A percentile compares a stretch with the other conserved stretches of the same genome.
These are phyloP conservation scores for Eristalis tenax DNA, from an alignment of 2,888 invertebrate genomes.

Conservation along the genomic window DNA sequence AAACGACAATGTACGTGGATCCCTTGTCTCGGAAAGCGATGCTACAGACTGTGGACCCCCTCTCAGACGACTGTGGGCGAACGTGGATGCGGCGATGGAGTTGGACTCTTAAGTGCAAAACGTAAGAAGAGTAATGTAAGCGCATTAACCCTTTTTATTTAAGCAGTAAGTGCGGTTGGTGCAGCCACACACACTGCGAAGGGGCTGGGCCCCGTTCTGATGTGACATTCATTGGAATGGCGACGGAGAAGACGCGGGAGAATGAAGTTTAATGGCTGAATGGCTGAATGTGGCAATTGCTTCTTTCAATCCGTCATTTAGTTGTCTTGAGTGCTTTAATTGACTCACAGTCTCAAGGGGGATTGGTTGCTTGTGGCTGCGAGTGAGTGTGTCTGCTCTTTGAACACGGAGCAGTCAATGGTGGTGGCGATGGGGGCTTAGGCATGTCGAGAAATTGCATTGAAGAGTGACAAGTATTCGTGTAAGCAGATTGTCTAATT, in stretches of 20 bases:
- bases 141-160: conserved; percentile 62
- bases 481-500: background rate
- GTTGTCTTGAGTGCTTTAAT: conserved; percentile 45
- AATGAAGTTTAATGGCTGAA: conserved; percentile 22
- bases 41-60: background rate
- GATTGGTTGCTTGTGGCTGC: background rate
- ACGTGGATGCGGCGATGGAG: background rate
- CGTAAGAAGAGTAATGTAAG: conserved; percentile 60
- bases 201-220: conserved; percentile 11
- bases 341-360: conserved; percentile 30
- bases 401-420: background rate
- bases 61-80: background rate
- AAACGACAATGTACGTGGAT: conserved; percentile 65
- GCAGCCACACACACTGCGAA: conserved; percentile 12
- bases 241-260: background rate
- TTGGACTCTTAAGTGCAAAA: conserved; percentile 51
- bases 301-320: conserved; percentile 11
- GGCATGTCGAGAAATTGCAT: background rate
- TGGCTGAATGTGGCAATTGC: conserved; percentile 27
- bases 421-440: background rate
- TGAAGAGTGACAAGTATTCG: background rate
- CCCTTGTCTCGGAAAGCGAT: conserved; percentile 47
- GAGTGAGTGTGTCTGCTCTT: background rate
- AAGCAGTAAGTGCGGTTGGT: conserved; percentile 48
- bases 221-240: conserved; percentile 17